These are phyloP conservation scores for Todus mexicanus DNA, from an alignment of 2,797 vertebrate species.

Conservation along the genomic window DNA sequence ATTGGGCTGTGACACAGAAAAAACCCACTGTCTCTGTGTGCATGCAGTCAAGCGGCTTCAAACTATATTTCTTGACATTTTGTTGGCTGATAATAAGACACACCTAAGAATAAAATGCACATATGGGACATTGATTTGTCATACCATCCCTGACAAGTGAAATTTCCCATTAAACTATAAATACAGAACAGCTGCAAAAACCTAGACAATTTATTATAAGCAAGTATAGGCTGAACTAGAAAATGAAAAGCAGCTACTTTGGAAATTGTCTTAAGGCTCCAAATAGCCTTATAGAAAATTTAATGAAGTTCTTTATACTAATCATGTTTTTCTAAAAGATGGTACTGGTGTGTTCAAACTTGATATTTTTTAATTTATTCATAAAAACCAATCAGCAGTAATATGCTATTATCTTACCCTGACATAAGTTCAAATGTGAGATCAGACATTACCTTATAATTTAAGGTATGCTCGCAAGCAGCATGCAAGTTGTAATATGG, in stretches of 20 bases:
- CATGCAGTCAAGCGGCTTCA: background rate
- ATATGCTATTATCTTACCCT: background rate
- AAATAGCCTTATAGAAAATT: background rate
- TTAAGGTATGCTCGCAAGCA: background rate
- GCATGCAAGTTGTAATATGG: background rate
- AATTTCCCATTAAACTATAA: constrained; percentile 38
- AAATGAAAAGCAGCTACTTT: constrained; percentile 22
- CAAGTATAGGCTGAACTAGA: background rate
- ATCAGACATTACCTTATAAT: background rate
- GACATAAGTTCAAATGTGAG: background rate
- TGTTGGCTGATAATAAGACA: constrained; percentile 14
- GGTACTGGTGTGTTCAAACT: background rate
- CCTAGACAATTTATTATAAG: background rate
- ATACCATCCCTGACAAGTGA: constrained; percentile 34
- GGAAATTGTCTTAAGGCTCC: background rate
- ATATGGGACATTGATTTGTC: constrained; percentile 42
- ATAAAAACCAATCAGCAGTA: background rate
- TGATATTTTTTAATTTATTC: background rate
- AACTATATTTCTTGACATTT: constrained; percentile 24
- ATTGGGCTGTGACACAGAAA: background rate
- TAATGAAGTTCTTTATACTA: background rate
- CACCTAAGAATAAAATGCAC: constrained; percentile 15
- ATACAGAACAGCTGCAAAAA: constrained; percentile 53
- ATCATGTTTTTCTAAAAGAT: background rate
- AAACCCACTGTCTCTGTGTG: background rate